phyloP scores from a whole-genome alignment of 2,888 invertebrate genomes.

The Fragum sueziense region DNA sequence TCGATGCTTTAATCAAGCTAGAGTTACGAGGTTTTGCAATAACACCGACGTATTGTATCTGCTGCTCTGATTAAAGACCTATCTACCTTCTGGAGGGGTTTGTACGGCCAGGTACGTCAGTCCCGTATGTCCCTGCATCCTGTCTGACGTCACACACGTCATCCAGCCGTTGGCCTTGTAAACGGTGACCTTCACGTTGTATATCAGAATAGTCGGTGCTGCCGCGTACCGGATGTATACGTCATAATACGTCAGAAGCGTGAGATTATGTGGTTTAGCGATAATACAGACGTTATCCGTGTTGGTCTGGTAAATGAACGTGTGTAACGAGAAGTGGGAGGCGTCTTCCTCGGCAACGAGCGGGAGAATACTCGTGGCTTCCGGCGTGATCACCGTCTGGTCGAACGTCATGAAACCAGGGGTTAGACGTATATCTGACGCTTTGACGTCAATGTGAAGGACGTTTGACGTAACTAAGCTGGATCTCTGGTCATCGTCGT shows the following conservation, averaged over 20 bases:
- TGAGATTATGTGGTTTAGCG: slow-evolving; percentile 22
- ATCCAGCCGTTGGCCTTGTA: slow-evolving; percentile 28
- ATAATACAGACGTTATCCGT: slow-evolving; percentile 56
- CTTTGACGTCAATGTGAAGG: slow-evolving; percentile 48
- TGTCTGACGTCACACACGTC: slow-evolving; percentile 28
- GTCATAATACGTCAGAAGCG: slow-evolving; percentile 20
- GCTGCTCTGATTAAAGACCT: no score
- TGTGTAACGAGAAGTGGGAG: slow-evolving; percentile 61
- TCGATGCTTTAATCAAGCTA: no score
- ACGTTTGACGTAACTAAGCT: slow-evolving; percentile 51
- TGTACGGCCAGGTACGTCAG: slow-evolving; percentile 38
- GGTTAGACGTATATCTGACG: slow-evolving; percentile 22
- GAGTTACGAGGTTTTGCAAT: no score
- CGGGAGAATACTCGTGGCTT: slow-evolving; percentile 29
- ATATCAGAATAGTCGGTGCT: slow-evolving; percentile 40
- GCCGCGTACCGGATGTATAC: slow-evolving; percentile 30
- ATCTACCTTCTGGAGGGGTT: slow-evolving; percentile 27
- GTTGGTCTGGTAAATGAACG: slow-evolving; percentile 54
- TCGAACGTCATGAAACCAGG: slow-evolving; percentile 40
- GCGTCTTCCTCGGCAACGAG: slow-evolving; percentile 59
- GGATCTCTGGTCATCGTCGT: slow-evolving; percentile 51
- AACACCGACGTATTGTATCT: no score
- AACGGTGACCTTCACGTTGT: slow-evolving; percentile 29
- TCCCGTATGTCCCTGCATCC: slow-evolving; percentile 49
- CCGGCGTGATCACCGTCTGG: slow-evolving; percentile 42